These are phyloP conservation scores for Thamnaconus septentrionalis DNA, from an alignment of 2,113 vertebrate genomes.

Conservation along the genomic window DNA sequence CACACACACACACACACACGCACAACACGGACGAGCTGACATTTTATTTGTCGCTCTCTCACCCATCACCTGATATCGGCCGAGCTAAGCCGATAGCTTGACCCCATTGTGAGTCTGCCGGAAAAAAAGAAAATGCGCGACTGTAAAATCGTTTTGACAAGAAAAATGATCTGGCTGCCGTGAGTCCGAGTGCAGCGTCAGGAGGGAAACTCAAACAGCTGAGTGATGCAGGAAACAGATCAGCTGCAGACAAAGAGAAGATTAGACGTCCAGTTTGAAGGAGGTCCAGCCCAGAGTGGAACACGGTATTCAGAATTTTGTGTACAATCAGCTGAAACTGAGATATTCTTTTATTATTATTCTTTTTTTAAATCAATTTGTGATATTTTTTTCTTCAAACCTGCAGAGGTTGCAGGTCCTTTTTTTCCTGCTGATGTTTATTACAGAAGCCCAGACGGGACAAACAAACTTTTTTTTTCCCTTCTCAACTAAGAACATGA, in stretches of 20 bases:
- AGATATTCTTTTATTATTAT: no score
- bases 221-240: background rate
- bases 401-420: no score
- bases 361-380: background rate
- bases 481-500: no score
- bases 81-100: constrained; percentile 9
- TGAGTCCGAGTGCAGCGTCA: background rate
- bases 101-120: background rate
- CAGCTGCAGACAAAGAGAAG: background rate
- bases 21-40: background rate
- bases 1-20: background rate
- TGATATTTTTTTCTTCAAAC: no score
- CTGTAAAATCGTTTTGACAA: constrained; percentile 32
- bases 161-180: constrained; percentile 10
- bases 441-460: no score
- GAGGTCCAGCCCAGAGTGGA: constrained; percentile 2
- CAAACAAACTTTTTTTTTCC: no score
- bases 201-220: constrained; percentile 2
- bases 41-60: constrained; percentile 15
- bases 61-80: constrained; percentile 13
- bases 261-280: background rate
- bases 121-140: background rate
- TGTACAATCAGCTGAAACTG: no score
- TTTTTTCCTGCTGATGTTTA: no score
- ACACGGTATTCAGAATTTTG: no score